Evolutionary conservation across 2,888 invertebrate species (phyloP), one percentile per base, ranked within the genome.

Genomic region (Limenitis camilla): DNA sequence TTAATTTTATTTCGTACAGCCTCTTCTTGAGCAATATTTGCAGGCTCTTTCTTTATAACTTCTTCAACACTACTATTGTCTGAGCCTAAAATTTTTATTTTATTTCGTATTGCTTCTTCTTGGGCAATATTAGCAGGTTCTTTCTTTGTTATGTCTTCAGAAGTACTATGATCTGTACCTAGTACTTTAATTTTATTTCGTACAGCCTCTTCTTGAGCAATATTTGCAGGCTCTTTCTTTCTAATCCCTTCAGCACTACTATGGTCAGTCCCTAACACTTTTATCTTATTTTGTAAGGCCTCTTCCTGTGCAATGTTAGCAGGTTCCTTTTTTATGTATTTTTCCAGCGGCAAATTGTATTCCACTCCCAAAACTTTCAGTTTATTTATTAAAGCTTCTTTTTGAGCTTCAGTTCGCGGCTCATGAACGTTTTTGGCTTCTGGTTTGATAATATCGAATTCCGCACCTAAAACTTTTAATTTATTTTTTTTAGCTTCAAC

Each of bases 351-450:
- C 3, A 89, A 70, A 48, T 89, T 89, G 59, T 89, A 92, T 68
- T 92, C 92, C 0, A 90, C 88, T 4, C 89, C 86, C 51, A 92
- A 69, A 1, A 92, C 84, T 71, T 88, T 91, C 19, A 90, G 66
- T 69, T 89, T 91, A 63, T 92, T 92, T 45, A 81, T 72, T 57
- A 91, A 76, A 0, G 91, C 91, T 51, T 90, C 90, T 9, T 87
- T 90, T 52, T 91, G 85, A 2, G 89, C 89, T 3, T 86, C 82
- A 0, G 82, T 85, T 56, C 61, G 68, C 0, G 84, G 78, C 59
- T 74, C 74, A 0, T 36, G 31, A 2, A 50, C 10, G 1, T 40
- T 36, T 45, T 61, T 62, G 1, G 62, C 58, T 49, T 59, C 52
- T 59, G 35, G 61, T 63, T 67, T 66, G 5, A 62, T 49, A 0